These are phyloP conservation scores for Heliconius hewitsoni DNA, from an alignment of 1,140 invertebrate species.

Conservation along the genomic window DNA sequence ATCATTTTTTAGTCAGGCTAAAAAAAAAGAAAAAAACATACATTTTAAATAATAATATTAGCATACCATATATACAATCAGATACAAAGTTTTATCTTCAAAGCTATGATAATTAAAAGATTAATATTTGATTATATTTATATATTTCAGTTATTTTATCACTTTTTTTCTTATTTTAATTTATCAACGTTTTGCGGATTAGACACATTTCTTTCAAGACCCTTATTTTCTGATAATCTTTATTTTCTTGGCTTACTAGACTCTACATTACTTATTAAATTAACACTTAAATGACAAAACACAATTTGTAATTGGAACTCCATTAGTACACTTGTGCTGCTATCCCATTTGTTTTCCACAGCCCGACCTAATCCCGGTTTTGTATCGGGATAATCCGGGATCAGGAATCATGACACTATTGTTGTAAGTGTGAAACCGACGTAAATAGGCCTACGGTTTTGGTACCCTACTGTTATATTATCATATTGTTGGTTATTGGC, in stretches of 20 bases:
- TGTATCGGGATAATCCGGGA: conserved; percentile 76
- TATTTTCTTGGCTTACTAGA: background rate
- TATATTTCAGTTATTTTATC: too few species aligned
- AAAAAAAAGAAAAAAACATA: too few species aligned
- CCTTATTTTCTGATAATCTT: too few species aligned
- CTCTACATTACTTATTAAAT: background rate
- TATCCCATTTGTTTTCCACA: conserved; percentile 77
- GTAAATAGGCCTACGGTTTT: conserved; percentile 78
- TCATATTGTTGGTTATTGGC: background rate
- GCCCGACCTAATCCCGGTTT: conserved; percentile 75
- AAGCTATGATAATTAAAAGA: too few species aligned
- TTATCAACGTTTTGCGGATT: too few species aligned
- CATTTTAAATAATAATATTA: too few species aligned
- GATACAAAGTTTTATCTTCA: too few species aligned
- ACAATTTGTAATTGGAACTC: conserved; percentile 43
- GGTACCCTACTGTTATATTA: conserved; percentile 45
- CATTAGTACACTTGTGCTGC: conserved; percentile 70
- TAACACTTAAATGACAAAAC: conserved; percentile 14
- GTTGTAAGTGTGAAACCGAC: conserved; percentile 81
- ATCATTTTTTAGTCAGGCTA: too few species aligned
- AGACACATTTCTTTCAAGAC: background rate
- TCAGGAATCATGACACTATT: conserved; percentile 82
- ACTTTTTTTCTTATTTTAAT: too few species aligned
- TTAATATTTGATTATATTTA: too few species aligned
- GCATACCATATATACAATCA: too few species aligned